Evolutionary conservation across 2,888 invertebrate genomes (phyloP).

Genomic region (Himalopsyche tibetana): DNA sequence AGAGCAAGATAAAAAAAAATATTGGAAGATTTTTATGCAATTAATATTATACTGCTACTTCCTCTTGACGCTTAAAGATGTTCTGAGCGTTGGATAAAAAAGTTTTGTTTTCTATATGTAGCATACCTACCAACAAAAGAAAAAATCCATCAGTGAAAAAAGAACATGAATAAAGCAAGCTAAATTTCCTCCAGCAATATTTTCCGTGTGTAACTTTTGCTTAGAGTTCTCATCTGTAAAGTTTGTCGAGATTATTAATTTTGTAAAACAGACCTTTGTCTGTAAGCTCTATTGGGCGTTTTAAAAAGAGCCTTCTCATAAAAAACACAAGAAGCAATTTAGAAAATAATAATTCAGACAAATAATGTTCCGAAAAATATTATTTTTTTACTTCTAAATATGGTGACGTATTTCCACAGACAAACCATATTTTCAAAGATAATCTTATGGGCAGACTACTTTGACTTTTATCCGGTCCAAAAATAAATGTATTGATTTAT

Average conservation of each 20-base stretch:
- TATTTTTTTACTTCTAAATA: background rate
- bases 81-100: no score
- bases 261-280: constrained; percentile 35
- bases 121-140: background rate
- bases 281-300: constrained; percentile 27
- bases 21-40: no score
- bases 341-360: background rate
- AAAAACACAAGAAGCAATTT: constrained; percentile 20
- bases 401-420: background rate
- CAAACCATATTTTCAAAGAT: constrained; percentile 19
- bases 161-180: constrained; percentile 27
- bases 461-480: constrained; percentile 11
- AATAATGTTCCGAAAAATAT: background rate
- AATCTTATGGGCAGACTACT: constrained; percentile 1
- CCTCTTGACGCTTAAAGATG: no score
- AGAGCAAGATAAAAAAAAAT: no score
- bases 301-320: background rate
- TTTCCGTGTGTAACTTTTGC: constrained; percentile 19
- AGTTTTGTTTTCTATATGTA: no score
- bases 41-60: no score
- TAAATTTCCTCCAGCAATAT: constrained; percentile 17
- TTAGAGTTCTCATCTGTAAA: constrained; percentile 28
- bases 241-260: constrained; percentile 33
- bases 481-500: constrained; percentile 9
- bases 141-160: constrained; percentile 32